Evolutionary conservation across 2,888 invertebrate species (phyloP), one percentile per base, ranked within the genome.

Genomic region (Heliothis peltigera): DNA sequence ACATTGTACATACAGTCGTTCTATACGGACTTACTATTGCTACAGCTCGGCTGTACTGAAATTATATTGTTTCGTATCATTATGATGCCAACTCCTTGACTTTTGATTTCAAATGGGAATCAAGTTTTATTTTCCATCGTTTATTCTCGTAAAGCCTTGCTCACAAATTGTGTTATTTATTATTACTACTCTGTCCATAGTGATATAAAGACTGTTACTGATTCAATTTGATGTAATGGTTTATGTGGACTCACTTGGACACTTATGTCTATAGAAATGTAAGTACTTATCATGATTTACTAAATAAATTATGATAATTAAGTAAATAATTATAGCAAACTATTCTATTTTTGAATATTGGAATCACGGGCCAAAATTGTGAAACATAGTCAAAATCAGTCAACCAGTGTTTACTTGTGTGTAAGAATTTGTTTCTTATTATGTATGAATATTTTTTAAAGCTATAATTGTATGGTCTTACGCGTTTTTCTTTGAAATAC

Each of bases 351-450:
- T 88, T 84, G 81, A 88, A 87, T 89, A 91, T 91, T 89, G 87
- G 89, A 92, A 90, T 89, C 84, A 90, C 84, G 91, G 94, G 94
- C 94, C 94, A 94, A 94, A 94, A 90, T 92, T 92, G 87, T 90
- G 82, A 88, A 86, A 84, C 85, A 80, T 94, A 94, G 94, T 94
- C 94, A 94, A 87, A 89, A 89, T 89, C 89, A 92, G 91, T 92
- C 88, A 84, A 85, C 84, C 89, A 90, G 87, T 89, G 87, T 87
- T 71, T 77, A 76, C 70, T 79, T 80, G 67, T 75, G 73, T 76
- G 68, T 75, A 80, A 70, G 64, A 76, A 75, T 74, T 74, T 64
- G 73, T 68, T 85, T 80, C 78, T 60, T 76, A 71, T 17, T 75
- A 69, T 80, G 77, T 71, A 79, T 79, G 72, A 72, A 77, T 80